Evolutionary conservation across 2,888 invertebrate species (phyloP), one percentile per base, ranked within the genome.

Genomic region (Ectemnius lituratus): DNA sequence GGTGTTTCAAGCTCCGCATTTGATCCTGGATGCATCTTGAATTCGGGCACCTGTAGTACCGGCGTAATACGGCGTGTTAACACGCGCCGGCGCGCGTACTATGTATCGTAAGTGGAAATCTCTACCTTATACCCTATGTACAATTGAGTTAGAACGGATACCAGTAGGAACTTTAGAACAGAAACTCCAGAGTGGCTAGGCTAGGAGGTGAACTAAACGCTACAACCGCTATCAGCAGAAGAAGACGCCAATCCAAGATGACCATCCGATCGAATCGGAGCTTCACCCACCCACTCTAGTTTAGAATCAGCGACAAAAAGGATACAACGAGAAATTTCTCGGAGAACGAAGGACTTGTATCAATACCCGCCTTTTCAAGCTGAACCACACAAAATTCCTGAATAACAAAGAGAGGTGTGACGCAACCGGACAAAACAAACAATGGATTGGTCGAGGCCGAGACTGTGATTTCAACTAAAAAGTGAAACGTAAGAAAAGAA

Each of bases 91-190:
- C 67, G 65, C 70, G 67, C 62, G 67, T 69, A 45, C 61, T 63
- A 60, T 52, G 46, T 73, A 56, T 68, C 70, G 68, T 47, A 37
- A 68, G 70, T 80, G 83, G 71, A 58, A 72, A 16, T 66, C 77
- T 83, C 84, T 69, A 45, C 47, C 58, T 73, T 83, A 83, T 66
- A 62, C 58, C 66, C 73, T 82, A 84, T 79, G 63, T 81, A 83
- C 84, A 84, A 69, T 68, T 78, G 76, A 83, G 77, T 83, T 76
- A 81, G 76, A 82, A 79, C 68, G 75, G 69, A 69, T 75, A 37
- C 11, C 60, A 79, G 78, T 83, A 83, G 83, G 83, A 83, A 83
- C 83, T 83, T 83, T 18, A 74, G 71, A 82, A 83, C 82, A 77
- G 78, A 83, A 83, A 83, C 76, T 80, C 11, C 8, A 37, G 75